phyloP scores from a whole-genome alignment of 2,888 invertebrate species.

The Microctonus aethiopoides region DNA sequence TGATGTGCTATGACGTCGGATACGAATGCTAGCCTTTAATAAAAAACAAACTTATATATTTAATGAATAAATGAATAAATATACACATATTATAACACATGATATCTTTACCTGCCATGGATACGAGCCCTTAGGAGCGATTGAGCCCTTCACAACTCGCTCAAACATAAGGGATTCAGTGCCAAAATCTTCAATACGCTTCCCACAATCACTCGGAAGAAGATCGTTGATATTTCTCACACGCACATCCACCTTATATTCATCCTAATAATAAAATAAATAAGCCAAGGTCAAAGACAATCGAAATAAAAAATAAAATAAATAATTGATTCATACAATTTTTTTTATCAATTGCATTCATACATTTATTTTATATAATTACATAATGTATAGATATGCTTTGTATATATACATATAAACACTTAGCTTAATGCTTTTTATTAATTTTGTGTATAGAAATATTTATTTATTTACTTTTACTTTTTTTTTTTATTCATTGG shows the following conservation, averaged over 20 bases:
- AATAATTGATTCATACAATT: slow-evolving; percentile 2
- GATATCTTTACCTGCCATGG: slow-evolving; percentile 77
- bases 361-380: slow-evolving; percentile 22
- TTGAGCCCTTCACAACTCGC: slow-evolving; percentile 73
- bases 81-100: not conserved
- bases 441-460: not conserved
- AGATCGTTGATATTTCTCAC: slow-evolving; percentile 53
- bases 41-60: slow-evolving; percentile 13
- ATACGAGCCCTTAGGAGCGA: slow-evolving; percentile 75
- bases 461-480: not conserved
- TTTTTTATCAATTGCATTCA: not conserved
- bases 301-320: slow-evolving; percentile 40
- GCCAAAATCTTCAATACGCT: slow-evolving; percentile 66
- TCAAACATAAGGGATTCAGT: slow-evolving; percentile 68
- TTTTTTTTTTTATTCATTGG: not conserved
- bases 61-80: not conserved
- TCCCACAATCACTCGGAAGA: slow-evolving; percentile 69
- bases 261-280: slow-evolving; percentile 33
- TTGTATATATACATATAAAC: too few species aligned
- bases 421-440: too few species aligned
- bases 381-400: slow-evolving; percentile 7
- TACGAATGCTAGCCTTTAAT: slow-evolving; percentile 75
- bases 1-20: slow-evolving; percentile 71
- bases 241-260: slow-evolving; percentile 19
- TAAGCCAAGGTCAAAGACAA: slow-evolving; percentile 45